Evolutionary conservation across 1,140 invertebrate genomes (phyloP).

Genomic region (Holcopasites calliopsidis): DNA sequence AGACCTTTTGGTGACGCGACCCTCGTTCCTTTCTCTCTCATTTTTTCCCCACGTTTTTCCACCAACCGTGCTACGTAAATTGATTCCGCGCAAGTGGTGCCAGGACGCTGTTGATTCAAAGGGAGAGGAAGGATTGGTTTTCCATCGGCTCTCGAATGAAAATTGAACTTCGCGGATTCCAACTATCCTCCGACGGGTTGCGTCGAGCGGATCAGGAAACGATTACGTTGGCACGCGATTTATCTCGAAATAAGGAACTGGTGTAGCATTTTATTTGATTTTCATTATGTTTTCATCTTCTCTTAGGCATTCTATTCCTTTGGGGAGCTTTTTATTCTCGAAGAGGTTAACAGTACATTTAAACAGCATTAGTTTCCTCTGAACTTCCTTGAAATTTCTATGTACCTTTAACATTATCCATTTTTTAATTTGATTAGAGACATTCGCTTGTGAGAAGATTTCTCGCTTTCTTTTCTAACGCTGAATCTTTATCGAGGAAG

Average conservation of each 20-base stretch:
- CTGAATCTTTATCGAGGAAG: too few relatives aligned
- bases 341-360: too few relatives aligned
- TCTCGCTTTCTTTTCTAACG: too few relatives aligned
- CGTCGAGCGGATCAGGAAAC: neutral
- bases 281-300: too few relatives aligned
- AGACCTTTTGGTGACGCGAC: slow-evolving; percentile 49
- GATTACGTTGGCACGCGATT: neutral
- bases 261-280: too few relatives aligned
- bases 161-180: slow-evolving; percentile 48
- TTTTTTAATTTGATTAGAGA: too few relatives aligned
- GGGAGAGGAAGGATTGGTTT: slow-evolving; percentile 42
- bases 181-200: neutral
- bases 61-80: slow-evolving; percentile 45
- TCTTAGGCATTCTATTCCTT: too few relatives aligned
- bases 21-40: neutral
- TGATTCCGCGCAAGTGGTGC: slow-evolving; percentile 59
- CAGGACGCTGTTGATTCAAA: slow-evolving; percentile 40
- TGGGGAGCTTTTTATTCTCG: too few relatives aligned
- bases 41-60: slow-evolving; percentile 1
- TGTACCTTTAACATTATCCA: too few relatives aligned
- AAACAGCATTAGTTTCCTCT: too few relatives aligned
- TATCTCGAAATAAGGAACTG: neutral
- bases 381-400: too few relatives aligned
- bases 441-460: too few relatives aligned
- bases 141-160: slow-evolving; percentile 17